Evolutionary conservation across 2,888 invertebrate species (phyloP), one percentile per base, ranked within the genome.

Genomic region (Drosophila anomelani): DNA sequence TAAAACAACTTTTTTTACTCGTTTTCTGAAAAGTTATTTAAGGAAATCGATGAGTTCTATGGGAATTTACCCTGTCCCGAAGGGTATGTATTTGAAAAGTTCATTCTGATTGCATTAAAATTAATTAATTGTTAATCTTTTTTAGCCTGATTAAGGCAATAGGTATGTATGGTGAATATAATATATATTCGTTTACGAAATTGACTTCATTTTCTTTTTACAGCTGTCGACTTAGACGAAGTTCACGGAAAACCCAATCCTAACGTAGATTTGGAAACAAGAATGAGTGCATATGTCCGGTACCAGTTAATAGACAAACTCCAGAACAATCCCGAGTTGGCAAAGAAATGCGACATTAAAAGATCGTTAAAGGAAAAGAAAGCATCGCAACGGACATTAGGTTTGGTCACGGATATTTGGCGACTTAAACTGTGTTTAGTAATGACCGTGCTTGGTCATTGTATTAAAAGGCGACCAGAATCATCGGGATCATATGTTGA

Each of bases 281-380:
- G 8, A 2, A 0, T 51, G 8, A 32, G 13, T 5, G 32, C 20
- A 13, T 17, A 51, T 12, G 7, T 0, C 9, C 20, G 20, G 20
- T 20, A 13, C 51, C 4, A 15, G 9, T 51, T 51, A 20, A 3
- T 51, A 51, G 15, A 5, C 5, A 32, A 1, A 34, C 5, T 51
- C 5, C 7, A 4, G 0, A 8, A 1, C 13, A 20, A 49, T 17
- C 32, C 32, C 8, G 8, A 13, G 9, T 15, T 23, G 0, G 20
- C 20, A 5, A 15, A 20, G 6, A 34, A 9, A 3, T 51, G 51
- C 34, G 1, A 2, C 20, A 32, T 13, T 32, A 1, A 0, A 2
- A 7, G 7, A 7, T 3, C 12, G 13, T 4, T 20, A 13, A 32
- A 8, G 0, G 17, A 17, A 7, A 1, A 3, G 6, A 0, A 0